phyloP scores from a whole-genome alignment of 2,888 invertebrate genomes.

The Tenthredo distinguenda region DNA sequence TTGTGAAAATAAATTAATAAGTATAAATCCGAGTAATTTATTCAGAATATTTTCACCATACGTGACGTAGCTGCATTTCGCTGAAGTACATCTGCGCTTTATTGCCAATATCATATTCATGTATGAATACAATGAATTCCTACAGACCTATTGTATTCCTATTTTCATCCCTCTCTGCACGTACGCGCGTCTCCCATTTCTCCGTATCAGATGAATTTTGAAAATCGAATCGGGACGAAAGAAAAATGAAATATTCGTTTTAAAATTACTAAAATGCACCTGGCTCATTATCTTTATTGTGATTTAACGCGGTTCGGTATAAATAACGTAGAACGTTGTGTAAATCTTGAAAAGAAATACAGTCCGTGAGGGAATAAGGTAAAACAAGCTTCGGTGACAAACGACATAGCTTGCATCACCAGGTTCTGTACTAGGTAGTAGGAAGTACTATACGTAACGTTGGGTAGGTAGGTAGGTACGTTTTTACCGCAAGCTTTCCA shows the following conservation, averaged over 20 bases:
- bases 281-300: background rate
- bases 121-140: slow-evolving; percentile 1
- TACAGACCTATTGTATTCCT: background rate
- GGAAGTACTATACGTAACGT: background rate
- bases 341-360: background rate
- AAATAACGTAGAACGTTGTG: background rate
- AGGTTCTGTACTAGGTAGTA: background rate
- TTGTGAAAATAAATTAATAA: background rate
- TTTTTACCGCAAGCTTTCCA: background rate
- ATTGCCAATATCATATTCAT: slow-evolving; percentile 9
- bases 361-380: background rate
- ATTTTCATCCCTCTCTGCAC: background rate
- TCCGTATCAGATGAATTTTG: background rate
- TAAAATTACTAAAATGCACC: too few species aligned
- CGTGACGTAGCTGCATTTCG: background rate
- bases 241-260: background rate
- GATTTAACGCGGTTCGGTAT: background rate
- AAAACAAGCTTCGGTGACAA: slow-evolving; percentile 17
- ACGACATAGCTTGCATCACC: slow-evolving; percentile 17
- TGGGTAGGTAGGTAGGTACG: background rate
- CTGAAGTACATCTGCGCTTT: background rate
- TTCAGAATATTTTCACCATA: background rate
- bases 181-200: background rate
- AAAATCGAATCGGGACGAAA: background rate
- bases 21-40: background rate